Evolutionary conservation across 2,797 vertebrate species (phyloP).

Genomic region (Hypotaenidia philippensis): DNA sequence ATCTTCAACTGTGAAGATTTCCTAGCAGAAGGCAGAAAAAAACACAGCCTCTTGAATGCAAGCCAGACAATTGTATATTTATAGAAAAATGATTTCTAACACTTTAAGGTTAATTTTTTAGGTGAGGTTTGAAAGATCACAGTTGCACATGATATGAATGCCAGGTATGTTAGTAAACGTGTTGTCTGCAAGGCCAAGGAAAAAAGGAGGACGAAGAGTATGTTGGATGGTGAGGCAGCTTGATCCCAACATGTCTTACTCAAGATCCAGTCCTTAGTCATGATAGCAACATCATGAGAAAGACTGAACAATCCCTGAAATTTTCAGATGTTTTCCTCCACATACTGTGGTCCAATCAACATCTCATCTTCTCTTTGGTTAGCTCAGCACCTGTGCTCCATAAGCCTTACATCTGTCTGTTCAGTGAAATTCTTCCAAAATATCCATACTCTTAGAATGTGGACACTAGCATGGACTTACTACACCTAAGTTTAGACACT

Average conservation of each 20-base stretch:
- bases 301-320: neutral
- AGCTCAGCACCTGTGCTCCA: neutral
- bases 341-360: neutral
- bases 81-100: neutral
- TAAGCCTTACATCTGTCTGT: neutral
- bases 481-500: neutral
- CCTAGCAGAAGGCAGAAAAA: neutral
- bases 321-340: neutral
- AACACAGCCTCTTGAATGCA: neutral
- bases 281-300: neutral
- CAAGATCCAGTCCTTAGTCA: neutral
- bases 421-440: neutral
- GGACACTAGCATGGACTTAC: neutral
- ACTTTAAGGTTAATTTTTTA: neutral
- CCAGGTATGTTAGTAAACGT: neutral
- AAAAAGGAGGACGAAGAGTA: neutral
- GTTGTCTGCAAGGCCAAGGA: neutral
- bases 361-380: neutral
- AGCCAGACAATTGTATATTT: neutral
- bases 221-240: neutral
- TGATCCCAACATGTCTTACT: rapidly evolving
- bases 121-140: neutral
- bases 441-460: neutral
- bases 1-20: neutral
- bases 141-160: neutral